These are phyloP conservation scores for Megathymus violae DNA, from an alignment of 1,140 invertebrate genomes.

Conservation along the genomic window DNA sequence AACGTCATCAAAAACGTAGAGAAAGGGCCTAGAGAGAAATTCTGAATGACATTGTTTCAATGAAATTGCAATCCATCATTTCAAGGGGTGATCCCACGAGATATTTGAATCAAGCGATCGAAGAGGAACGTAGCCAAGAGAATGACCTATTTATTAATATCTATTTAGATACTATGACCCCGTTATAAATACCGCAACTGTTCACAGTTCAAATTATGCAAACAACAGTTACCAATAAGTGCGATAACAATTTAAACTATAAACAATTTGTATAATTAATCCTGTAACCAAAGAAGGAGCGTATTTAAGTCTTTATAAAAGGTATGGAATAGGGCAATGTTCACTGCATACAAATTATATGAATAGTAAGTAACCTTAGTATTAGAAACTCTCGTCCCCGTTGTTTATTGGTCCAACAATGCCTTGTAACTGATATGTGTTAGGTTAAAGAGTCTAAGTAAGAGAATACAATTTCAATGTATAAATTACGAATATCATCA, in stretches of 20 bases:
- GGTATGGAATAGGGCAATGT: slow-evolving; percentile 29
- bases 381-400: slow-evolving; percentile 36
- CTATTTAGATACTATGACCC: slow-evolving; percentile 13
- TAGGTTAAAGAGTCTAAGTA: slow-evolving; percentile 17
- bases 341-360: slow-evolving; percentile 35
- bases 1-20: not conserved
- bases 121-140: slow-evolving; percentile 7
- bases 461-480: not conserved
- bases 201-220: slow-evolving; percentile 5
- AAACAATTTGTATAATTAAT: slow-evolving; percentile 19
- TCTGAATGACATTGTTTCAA: not conserved
- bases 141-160: slow-evolving; percentile 8
- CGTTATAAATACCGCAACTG: slow-evolving; percentile 17
- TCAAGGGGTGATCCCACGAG: not conserved
- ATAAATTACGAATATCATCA: not conserved
- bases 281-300: slow-evolving; percentile 19
- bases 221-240: slow-evolving; percentile 6
- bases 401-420: slow-evolving; percentile 30
- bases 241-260: slow-evolving; percentile 5
- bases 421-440: slow-evolving; percentile 25
- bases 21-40: not conserved
- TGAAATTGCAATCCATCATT: not conserved
- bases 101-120: not conserved
- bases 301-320: slow-evolving; percentile 21
- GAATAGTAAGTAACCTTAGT: slow-evolving; percentile 24